Conservation (phyloP, 2,797 vertebrate species). For the Pitangus sulphuratus region DNA sequence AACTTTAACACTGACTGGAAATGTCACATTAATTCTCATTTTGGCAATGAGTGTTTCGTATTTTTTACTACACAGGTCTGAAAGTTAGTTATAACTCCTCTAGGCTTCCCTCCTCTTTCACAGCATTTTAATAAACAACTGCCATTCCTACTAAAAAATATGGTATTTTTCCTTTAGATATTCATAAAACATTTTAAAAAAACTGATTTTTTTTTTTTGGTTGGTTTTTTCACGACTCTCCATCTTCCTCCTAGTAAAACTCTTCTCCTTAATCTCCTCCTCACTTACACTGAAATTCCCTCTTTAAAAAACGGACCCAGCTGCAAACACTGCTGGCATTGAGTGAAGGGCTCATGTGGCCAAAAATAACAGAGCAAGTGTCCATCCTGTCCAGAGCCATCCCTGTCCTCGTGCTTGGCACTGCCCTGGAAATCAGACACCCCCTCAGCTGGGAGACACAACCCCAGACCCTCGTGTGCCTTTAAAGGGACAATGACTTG, state of each 20-base stretch:
- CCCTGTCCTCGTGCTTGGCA: neutral
- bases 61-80: neutral
- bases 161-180: neutral
- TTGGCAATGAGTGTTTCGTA: neutral
- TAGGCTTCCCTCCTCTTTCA: neutral
- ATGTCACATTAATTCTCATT: neutral
- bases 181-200: neutral
- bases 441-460: neutral
- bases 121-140: neutral
- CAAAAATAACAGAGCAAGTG: constrained; percentile 31
- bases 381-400: neutral
- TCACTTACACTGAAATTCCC: neutral
- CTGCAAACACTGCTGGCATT: neutral
- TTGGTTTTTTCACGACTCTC: neutral
- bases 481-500: neutral
- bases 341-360: neutral
- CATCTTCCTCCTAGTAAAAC: neutral
- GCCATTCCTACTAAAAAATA: neutral
- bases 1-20: neutral
- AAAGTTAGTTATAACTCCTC: neutral
- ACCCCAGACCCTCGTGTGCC: neutral
- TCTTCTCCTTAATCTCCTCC: neutral
- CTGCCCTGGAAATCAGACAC: constrained; percentile 3
- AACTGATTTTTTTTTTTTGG: neutral
- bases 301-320: neutral